Conservation (phyloP, 2,888 invertebrate genomes). For the Pristionchus exspectatus region DNA sequence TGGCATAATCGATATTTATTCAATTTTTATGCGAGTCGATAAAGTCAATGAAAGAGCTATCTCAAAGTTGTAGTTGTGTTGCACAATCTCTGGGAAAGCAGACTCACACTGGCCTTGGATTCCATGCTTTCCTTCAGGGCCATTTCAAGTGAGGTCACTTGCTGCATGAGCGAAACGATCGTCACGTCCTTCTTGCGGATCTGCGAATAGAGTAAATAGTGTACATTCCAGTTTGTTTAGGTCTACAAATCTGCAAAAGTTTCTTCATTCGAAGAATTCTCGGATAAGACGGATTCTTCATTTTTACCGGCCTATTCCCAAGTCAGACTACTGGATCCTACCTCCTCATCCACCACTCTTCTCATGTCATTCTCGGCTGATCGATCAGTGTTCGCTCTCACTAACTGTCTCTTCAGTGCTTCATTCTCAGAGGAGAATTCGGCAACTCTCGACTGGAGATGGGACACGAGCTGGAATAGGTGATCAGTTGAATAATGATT, state of each 20-base stretch:
- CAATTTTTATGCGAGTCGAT: too few relatives aligned
- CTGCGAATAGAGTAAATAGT: neutral
- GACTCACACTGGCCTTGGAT: neutral
- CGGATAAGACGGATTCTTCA: too few relatives aligned
- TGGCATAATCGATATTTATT: neutral
- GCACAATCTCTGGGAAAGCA: too few relatives aligned
- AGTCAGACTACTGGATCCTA: neutral
- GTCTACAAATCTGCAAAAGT: too few relatives aligned
- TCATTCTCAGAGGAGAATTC: neutral
- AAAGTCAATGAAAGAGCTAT: too few relatives aligned
- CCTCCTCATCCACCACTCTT: neutral
- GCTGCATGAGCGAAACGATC: conserved; percentile 5
- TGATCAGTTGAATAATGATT: too few relatives aligned
- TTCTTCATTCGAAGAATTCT: too few relatives aligned
- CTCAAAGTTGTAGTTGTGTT: too few relatives aligned
- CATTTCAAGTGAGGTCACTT: neutral
- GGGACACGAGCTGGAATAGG: neutral
- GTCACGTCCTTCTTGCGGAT: conserved; percentile 21
- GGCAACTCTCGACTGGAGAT: neutral
- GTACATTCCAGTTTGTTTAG: too few relatives aligned
- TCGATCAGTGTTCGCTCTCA: neutral
- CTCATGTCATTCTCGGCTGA: neutral
- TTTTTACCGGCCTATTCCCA: too few relatives aligned
- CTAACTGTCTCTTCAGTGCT: neutral
- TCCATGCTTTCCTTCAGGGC: neutral